Conservation (phyloP, 2,797 vertebrate genomes). For the Aphelocoma californica region DNA sequence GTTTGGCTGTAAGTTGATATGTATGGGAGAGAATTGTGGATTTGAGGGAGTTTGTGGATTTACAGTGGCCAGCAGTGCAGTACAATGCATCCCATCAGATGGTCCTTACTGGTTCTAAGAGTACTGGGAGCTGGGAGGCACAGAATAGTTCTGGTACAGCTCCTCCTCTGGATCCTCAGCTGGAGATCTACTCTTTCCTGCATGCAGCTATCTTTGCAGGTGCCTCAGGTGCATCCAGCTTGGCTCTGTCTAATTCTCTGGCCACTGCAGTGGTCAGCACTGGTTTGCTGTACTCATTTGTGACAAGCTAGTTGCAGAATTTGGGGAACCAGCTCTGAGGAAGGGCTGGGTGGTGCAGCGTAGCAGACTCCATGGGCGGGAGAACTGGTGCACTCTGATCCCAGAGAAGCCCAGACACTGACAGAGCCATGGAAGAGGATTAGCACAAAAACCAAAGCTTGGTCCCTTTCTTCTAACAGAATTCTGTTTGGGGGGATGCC, state of each 20-base stretch:
- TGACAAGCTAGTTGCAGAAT: neutral
- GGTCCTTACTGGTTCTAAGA: neutral
- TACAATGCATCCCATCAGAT: neutral
- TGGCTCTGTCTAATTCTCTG: neutral
- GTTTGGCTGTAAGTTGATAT: neutral
- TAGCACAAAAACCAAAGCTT: neutral
- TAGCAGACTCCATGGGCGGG: fast-evolving
- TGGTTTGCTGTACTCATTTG: neutral
- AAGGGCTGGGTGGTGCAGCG: neutral
- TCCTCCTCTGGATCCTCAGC: neutral
- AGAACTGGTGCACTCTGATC: neutral
- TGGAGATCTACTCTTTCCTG: neutral
- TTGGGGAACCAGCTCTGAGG: neutral
- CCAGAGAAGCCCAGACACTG: neutral
- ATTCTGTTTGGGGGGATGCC: neutral
- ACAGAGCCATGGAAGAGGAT: neutral
- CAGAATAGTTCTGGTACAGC: neutral
- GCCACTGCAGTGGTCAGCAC: neutral
- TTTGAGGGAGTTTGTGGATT: neutral
- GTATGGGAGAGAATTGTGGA: neutral
- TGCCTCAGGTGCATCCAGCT: neutral
- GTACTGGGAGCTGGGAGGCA: neutral
- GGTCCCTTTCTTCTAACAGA: neutral
- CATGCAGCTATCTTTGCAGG: neutral
- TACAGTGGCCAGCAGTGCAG: neutral